These are phyloP conservation scores for Scartelaos histophorus DNA, from an alignment of 2,113 vertebrate species.

Conservation along the genomic window DNA sequence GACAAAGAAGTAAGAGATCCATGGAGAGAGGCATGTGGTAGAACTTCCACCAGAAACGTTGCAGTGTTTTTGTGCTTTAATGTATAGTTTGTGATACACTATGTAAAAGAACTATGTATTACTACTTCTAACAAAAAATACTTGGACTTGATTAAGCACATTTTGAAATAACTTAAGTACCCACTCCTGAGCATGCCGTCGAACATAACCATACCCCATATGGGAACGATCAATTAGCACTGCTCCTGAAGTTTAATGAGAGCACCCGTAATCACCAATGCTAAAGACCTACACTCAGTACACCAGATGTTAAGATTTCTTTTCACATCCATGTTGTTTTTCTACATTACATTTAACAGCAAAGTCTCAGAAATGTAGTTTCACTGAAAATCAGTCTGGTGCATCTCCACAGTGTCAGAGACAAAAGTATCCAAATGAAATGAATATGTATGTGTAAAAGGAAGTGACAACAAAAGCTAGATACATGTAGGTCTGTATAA, in stretches of 20 bases:
- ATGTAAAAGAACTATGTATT: no score
- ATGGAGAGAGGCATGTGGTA: no score
- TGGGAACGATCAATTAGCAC: neutral
- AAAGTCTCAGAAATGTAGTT: neutral
- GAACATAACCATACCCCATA: constrained; percentile 3
- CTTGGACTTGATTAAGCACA: neutral
- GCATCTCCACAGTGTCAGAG: neutral
- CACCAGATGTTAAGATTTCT: neutral
- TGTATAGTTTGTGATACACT: no score
- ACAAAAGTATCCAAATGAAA: neutral
- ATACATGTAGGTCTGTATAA: neutral
- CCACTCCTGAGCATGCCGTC: neutral
- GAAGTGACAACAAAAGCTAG: neutral
- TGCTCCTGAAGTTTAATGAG: constrained; percentile 2
- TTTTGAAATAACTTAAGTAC: neutral
- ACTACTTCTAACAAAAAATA: neutral
- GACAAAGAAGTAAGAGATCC: no score
- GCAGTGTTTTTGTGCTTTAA: no score
- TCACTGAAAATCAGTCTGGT: neutral
- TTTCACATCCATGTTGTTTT: neutral
- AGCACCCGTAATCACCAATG: neutral
- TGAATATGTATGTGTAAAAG: neutral
- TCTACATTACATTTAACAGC: neutral
- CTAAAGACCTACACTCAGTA: neutral
- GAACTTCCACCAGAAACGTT: no score